Conservation (phyloP, 2,797 vertebrate genomes). For the Acropternis orthonyx region DNA sequence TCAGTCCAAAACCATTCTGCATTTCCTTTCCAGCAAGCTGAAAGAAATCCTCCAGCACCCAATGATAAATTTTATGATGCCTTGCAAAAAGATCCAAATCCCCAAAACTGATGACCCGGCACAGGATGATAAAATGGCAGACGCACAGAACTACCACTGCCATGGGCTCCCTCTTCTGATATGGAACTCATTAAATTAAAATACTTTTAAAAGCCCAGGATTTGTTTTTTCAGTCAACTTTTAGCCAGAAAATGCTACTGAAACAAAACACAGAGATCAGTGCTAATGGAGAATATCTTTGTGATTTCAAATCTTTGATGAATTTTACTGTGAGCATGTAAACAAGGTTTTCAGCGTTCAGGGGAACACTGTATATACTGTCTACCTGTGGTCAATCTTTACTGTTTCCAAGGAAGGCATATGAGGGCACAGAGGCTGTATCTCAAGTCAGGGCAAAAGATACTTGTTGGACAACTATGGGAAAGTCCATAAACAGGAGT, state of each 20-base stretch:
- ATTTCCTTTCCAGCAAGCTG: neutral
- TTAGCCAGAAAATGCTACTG: neutral
- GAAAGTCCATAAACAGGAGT: neutral
- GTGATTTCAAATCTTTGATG: neutral
- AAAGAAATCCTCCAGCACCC: neutral
- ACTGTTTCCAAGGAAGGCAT: neutral
- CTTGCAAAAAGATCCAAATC: neutral
- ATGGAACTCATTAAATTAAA: neutral
- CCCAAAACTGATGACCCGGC: neutral
- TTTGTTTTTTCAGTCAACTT: neutral
- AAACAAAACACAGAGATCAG: neutral
- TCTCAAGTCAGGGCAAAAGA: neutral
- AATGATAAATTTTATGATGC: neutral
- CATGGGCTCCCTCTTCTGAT: neutral
- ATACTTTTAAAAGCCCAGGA: neutral
- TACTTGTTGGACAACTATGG: neutral
- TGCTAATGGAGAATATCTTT: fast-evolving
- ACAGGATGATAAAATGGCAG: neutral
- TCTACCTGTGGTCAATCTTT: neutral
- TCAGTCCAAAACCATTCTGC: neutral
- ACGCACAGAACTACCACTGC: neutral
- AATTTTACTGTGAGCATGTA: neutral
- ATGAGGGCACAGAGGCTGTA: neutral
- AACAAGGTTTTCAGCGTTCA: neutral
- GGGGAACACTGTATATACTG: neutral